phyloP scores from a whole-genome alignment of 2,113 vertebrate species.

The Scomber scombrus region DNA sequence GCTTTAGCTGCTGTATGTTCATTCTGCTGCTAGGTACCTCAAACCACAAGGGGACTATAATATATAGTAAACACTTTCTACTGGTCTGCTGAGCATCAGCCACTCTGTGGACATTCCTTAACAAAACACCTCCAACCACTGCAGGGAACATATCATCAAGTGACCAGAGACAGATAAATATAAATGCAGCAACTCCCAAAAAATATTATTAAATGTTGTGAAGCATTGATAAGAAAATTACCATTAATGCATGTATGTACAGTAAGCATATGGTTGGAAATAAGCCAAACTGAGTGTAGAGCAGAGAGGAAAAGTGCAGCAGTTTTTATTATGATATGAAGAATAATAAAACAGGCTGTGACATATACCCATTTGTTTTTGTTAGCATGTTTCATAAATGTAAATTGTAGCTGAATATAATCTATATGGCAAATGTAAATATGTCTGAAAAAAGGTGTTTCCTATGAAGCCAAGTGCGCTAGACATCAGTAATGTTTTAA shows the following conservation, averaged over 20 bases:
- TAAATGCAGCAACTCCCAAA: constrained; percentile 2
- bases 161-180: neutral
- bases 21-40: constrained; percentile 28
- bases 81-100: constrained; percentile 17
- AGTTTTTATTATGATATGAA: constrained; percentile 53
- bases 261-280: constrained; percentile 12
- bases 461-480: neutral
- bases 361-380: constrained; percentile 37
- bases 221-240: constrained; percentile 9
- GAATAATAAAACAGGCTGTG: constrained; percentile 27
- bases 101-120: constrained; percentile 6
- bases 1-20: constrained; percentile 49
- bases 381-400: constrained; percentile 11
- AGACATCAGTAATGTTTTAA: constrained; percentile 3
- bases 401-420: neutral
- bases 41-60: constrained; percentile 46
- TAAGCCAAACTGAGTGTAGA: constrained; percentile 22
- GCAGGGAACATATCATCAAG: constrained; percentile 1
- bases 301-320: constrained; percentile 17
- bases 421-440: constrained; percentile 23
- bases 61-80: constrained; percentile 20
- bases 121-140: constrained; percentile 36
- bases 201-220: constrained; percentile 16
- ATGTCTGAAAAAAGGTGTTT: constrained; percentile 1
- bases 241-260: constrained; percentile 1